A percentile compares a stretch with the other conserved stretches of the same genome.
phyloP scores from a whole-genome alignment of 2,113 vertebrate species.

The Phylloscopus trochilus region DNA sequence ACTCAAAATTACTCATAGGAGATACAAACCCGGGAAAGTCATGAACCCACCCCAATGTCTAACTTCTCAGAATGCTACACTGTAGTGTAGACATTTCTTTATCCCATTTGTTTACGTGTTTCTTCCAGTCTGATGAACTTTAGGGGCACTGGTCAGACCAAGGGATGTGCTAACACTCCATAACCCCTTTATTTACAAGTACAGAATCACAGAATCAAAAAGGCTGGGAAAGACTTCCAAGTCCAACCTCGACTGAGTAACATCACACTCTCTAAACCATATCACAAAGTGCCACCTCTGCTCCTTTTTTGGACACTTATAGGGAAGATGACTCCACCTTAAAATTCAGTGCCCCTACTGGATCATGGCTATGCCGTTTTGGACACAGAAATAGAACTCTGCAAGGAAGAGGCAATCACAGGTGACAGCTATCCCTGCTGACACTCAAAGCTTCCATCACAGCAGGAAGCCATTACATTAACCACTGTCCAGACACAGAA shows the following conservation, averaged over 20 bases:
- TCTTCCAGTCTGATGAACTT: background rate
- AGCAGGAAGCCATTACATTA: background rate
- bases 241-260: background rate
- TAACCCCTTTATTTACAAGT: background rate
- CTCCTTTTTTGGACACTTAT: background rate
- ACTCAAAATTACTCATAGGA: background rate
- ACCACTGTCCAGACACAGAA: background rate
- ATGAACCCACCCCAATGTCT: fast-evolving
- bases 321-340: background rate
- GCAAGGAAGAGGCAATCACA: background rate
- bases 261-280: background rate
- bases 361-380: background rate
- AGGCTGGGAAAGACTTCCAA: background rate
- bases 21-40: background rate
- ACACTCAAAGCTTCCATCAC: background rate
- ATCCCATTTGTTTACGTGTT: background rate
- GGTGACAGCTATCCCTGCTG: background rate
- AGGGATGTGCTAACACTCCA: background rate
- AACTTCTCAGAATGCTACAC: background rate
- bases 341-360: background rate
- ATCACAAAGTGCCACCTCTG: background rate
- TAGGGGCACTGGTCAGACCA: background rate
- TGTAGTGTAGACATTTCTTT: fast-evolving
- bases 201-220: background rate
- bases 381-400: background rate